phyloP scores from a whole-genome alignment of 1,140 invertebrate species.

The Onthophagus taurus region DNA sequence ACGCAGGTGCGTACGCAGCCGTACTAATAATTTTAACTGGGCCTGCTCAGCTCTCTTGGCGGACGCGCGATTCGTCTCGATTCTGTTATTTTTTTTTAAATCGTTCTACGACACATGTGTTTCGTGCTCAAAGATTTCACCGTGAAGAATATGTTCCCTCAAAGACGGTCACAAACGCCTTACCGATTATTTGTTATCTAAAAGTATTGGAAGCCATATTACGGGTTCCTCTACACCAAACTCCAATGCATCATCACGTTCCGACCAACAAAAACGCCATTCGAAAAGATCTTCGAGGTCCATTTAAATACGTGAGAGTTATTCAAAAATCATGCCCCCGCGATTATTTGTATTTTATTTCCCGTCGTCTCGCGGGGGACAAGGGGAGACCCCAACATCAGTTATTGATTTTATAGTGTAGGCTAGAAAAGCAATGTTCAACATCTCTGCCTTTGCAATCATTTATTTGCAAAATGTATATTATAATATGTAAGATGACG shows the following conservation, averaged over 20 bases:
- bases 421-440: slow-evolving; percentile 7
- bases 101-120: slow-evolving; percentile 8
- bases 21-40: slow-evolving; percentile 72
- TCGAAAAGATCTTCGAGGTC: too few species aligned
- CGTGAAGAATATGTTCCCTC: too few species aligned
- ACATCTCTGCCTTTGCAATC: too few species aligned
- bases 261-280: too few species aligned
- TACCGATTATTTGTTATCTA: too few species aligned
- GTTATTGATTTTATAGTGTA: slow-evolving; percentile 32
- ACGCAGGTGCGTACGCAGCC: slow-evolving; percentile 87
- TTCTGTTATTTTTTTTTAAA: slow-evolving; percentile 18
- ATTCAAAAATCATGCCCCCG: too few species aligned
- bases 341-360: background rate
- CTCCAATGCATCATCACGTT: too few species aligned
- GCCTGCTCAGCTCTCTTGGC: slow-evolving; percentile 57
- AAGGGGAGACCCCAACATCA: slow-evolving; percentile 30
- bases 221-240: too few species aligned
- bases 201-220: slow-evolving; percentile 19
- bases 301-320: too few species aligned
- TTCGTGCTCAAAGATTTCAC: slow-evolving; percentile 3
- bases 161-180: too few species aligned
- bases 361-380: slow-evolving; percentile 18
- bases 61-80: slow-evolving; percentile 31
- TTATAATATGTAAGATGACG: slow-evolving; percentile 10
- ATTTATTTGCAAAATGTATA: slow-evolving; percentile 5